Percentiles rank a stretch among this genome's conserved stretches.
Evolutionary conservation across 2,113 vertebrate genomes (phyloP).

Genomic region (Tichodroma muraria): DNA sequence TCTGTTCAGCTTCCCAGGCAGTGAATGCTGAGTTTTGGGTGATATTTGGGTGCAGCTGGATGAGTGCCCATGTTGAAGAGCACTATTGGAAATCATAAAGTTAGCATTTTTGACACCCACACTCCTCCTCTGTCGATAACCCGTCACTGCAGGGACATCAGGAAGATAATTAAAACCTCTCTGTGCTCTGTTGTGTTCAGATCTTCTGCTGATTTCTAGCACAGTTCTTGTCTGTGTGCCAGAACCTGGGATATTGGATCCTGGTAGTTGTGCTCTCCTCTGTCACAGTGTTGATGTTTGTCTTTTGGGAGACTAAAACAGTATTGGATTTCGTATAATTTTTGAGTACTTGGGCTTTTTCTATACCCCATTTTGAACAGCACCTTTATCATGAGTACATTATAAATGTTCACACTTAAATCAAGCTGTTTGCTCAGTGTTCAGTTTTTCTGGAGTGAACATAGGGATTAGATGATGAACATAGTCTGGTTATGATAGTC

Average conservation of each 20-base stretch:
- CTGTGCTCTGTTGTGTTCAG: neutral
- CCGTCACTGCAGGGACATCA: neutral
- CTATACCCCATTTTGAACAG: neutral
- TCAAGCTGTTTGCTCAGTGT: neutral
- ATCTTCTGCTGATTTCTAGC: neutral
- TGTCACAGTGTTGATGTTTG: neutral
- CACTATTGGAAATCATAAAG: neutral
- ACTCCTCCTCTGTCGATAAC: neutral
- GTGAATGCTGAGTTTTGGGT: neutral
- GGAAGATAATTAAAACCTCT: neutral
- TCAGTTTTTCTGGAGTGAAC: neutral
- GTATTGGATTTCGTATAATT: neutral
- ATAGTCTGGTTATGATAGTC: no score
- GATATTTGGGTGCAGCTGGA: neutral
- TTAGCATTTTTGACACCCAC: neutral
- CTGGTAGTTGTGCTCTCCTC: neutral
- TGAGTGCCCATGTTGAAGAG: rapidly evolving
- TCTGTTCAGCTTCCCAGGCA: neutral
- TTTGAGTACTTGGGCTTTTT: neutral
- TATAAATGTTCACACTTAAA: neutral
- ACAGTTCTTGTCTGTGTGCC: neutral
- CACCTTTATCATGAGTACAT: neutral
- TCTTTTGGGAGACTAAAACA: neutral
- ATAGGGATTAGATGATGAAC: no score
- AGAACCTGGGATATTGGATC: neutral